Percentiles rank a stretch among this genome's conserved stretches.
Evolutionary conservation across 2,888 invertebrate species (phyloP).

Genomic region (Globia sparganii): DNA sequence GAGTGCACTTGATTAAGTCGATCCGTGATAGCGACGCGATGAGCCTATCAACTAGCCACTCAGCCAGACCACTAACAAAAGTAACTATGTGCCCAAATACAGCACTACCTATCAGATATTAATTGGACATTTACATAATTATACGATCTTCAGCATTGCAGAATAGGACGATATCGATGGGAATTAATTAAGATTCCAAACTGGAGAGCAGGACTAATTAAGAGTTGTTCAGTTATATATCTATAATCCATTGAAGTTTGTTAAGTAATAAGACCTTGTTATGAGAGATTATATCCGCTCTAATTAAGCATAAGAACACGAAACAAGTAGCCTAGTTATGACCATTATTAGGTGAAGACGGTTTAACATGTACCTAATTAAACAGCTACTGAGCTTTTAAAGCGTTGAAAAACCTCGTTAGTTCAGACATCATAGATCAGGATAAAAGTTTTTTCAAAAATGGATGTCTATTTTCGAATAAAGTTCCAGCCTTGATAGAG

Average conservation of each 20-base stretch:
- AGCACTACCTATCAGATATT: slow-evolving; percentile 50
- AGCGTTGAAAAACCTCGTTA: slow-evolving; percentile 12
- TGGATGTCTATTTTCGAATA: slow-evolving; percentile 64
- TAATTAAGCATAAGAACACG: not conserved
- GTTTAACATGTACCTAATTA: slow-evolving; percentile 1
- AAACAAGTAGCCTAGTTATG: not conserved
- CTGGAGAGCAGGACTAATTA: slow-evolving; percentile 51
- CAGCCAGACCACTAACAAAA: slow-evolving; percentile 64
- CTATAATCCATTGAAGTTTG: slow-evolving; percentile 36
- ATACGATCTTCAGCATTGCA: slow-evolving; percentile 41
- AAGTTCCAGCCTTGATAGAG: slow-evolving; percentile 68
- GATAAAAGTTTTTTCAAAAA: slow-evolving; percentile 3
- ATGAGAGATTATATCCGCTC: not conserved
- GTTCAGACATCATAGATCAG: slow-evolving; percentile 23
- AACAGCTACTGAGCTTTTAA: slow-evolving; percentile 9
- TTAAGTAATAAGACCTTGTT: slow-evolving; percentile 24
- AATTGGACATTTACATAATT: slow-evolving; percentile 63
- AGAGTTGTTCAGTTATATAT: slow-evolving; percentile 48
- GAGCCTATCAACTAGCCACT: slow-evolving; percentile 75
- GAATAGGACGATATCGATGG: slow-evolving; percentile 40
- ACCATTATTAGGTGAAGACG: not conserved
- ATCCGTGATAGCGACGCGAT: slow-evolving; percentile 76
- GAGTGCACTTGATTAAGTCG: slow-evolving; percentile 83
- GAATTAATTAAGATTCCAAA: slow-evolving; percentile 53
- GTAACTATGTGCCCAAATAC: slow-evolving; percentile 49